Percentiles rank a stretch among this genome's conserved stretches.
Evolutionary conservation across 2,113 vertebrate genomes (phyloP).

Genomic region (Deroptyus accipitrinus): DNA sequence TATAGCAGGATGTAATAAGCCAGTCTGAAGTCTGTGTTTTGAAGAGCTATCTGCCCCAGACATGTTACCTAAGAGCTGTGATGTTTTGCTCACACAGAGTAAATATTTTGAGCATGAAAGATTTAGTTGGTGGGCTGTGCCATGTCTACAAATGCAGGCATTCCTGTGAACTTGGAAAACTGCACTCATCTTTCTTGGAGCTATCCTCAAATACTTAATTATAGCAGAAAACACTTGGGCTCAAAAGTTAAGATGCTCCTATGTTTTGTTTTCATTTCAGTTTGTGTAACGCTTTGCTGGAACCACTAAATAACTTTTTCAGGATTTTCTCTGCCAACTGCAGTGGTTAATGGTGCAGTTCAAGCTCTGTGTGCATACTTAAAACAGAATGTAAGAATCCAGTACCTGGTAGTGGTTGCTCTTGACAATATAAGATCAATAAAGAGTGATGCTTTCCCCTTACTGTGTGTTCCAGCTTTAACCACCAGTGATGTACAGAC

Average conservation of each 20-base stretch:
- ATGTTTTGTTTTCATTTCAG: not conserved
- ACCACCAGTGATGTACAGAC: not conserved
- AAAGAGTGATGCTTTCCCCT: not conserved
- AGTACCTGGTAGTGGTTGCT: not conserved
- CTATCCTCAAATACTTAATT: not conserved
- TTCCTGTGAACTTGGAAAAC: not conserved
- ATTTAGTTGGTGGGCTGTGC: not conserved
- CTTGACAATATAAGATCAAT: not conserved
- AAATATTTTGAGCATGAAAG: not conserved
- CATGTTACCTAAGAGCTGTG: accelerated
- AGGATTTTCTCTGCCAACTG: not conserved
- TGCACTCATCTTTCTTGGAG: not conserved
- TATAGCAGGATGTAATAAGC: accelerated
- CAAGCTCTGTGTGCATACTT: too few relatives aligned
- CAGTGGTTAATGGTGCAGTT: not conserved
- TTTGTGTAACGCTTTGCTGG: not conserved
- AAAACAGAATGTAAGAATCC: not conserved
- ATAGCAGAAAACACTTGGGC: not conserved
- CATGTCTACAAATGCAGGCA: not conserved
- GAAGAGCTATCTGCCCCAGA: not conserved
- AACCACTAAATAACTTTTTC: not conserved
- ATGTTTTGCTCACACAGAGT: not conserved
- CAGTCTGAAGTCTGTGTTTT: not conserved
- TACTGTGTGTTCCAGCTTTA: not conserved
- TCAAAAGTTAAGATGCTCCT: not conserved